Conservation (phyloP, 2,113 vertebrate species). For the Cygnus atratus region DNA sequence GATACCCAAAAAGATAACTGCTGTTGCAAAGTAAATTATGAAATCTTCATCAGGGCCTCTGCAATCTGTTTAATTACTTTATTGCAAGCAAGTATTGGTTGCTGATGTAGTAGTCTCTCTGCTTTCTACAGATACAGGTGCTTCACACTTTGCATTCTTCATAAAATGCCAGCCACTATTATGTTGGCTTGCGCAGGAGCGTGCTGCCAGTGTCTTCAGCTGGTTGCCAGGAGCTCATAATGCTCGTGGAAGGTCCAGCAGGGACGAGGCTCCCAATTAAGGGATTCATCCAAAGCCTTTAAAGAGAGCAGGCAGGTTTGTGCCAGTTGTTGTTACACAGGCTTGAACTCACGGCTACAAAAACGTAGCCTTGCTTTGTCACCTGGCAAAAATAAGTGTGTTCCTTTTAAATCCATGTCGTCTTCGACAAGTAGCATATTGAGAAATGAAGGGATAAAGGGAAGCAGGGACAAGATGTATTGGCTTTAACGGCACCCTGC, state of each 20-base stretch:
- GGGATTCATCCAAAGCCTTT: neutral
- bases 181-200: neutral
- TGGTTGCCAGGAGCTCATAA: neutral
- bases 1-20: neutral
- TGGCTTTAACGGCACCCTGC: neutral
- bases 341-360: neutral
- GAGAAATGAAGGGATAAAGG: neutral
- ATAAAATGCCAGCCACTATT: neutral
- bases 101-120: neutral
- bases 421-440: neutral
- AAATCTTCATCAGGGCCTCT: neutral
- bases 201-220: accelerated
- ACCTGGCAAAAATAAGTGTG: neutral
- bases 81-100: accelerated
- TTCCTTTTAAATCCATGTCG: neutral
- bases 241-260: neutral
- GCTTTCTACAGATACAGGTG: neutral
- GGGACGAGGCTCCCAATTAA: neutral
- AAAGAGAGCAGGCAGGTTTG: neutral
- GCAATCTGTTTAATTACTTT: neutral
- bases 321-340: accelerated
- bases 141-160: neutral
- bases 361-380: accelerated
- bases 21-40: neutral
- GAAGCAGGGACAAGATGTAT: neutral